Percentiles rank a stretch among this genome's conserved stretches.
Conservation (phyloP, 2,888 invertebrate genomes). For the Parnassius orleans region DNA sequence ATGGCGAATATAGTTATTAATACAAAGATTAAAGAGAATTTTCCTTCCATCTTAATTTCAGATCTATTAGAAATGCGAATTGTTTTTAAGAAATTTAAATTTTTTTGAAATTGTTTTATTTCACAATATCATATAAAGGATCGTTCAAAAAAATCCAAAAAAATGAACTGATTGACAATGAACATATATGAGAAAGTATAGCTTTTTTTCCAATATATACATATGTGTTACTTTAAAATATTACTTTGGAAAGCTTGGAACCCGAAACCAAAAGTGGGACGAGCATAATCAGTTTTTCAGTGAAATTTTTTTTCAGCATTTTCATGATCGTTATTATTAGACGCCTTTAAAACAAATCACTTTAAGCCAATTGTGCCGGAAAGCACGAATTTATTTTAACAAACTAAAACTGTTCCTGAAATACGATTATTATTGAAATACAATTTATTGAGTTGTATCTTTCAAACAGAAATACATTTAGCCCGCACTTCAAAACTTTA, state of each 20-base stretch:
- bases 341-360: constrained; percentile 42
- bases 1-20: too few relatives aligned
- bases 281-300: constrained; percentile 32
- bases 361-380: constrained; percentile 55
- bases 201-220: not conserved
- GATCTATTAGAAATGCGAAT: too few relatives aligned
- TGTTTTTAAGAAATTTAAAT: too few relatives aligned
- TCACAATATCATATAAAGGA: too few relatives aligned
- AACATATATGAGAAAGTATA: not conserved
- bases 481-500: constrained; percentile 31
- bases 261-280: constrained; percentile 35
- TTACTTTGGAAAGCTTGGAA: constrained; percentile 35
- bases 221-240: not conserved
- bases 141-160: too few relatives aligned
- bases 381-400: constrained; percentile 43
- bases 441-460: constrained; percentile 40
- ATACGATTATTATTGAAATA: constrained; percentile 33
- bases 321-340: constrained; percentile 48
- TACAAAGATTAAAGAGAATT: too few relatives aligned
- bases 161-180: too few relatives aligned
- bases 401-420: constrained; percentile 36
- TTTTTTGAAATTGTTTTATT: too few relatives aligned
- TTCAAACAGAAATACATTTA: constrained; percentile 36
- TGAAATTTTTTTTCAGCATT: constrained; percentile 38
- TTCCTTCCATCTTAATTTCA: too few relatives aligned